Conservation (phyloP, 2,113 vertebrate species). For the Physeter macrocephalus region DNA sequence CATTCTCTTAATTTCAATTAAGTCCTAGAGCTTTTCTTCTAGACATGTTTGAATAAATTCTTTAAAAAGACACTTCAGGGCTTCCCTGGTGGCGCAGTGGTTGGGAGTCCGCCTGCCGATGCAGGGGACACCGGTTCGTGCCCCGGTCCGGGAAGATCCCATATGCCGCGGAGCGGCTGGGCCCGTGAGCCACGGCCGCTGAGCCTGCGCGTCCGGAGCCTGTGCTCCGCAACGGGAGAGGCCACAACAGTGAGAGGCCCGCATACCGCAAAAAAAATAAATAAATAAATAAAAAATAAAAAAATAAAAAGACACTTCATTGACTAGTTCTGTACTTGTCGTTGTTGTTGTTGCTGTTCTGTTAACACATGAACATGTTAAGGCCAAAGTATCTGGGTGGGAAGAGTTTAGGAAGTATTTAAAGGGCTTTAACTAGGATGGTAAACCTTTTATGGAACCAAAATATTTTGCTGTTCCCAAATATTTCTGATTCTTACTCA, state of each 20-base stretch:
- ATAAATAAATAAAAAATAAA: too few species aligned
- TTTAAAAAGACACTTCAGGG: neutral
- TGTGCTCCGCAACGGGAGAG: too few species aligned
- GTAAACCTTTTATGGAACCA: neutral
- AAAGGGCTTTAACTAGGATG: neutral
- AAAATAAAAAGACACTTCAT: neutral
- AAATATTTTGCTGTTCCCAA: neutral
- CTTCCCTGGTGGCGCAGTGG: too few species aligned
- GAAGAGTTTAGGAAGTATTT: neutral
- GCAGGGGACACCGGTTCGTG: too few species aligned
- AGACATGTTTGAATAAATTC: neutral
- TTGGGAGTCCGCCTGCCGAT: too few species aligned
- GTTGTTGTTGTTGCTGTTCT: neutral
- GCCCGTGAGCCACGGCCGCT: too few species aligned
- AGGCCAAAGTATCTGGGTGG: neutral
- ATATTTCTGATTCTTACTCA: neutral
- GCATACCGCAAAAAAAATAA: too few species aligned
- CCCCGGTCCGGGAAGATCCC: too few species aligned
- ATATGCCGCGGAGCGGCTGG: too few species aligned
- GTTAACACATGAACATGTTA: neutral
- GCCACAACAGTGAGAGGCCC: too few species aligned
- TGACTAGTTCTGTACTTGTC: neutral
- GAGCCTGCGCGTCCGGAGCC: too few species aligned
- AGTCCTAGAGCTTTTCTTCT: neutral
- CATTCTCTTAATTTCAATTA: neutral